A percentile compares a stretch with the other conserved stretches of the same genome.
Conservation (phyloP, 2,113 vertebrate species). For the Calyptomena viridis region DNA sequence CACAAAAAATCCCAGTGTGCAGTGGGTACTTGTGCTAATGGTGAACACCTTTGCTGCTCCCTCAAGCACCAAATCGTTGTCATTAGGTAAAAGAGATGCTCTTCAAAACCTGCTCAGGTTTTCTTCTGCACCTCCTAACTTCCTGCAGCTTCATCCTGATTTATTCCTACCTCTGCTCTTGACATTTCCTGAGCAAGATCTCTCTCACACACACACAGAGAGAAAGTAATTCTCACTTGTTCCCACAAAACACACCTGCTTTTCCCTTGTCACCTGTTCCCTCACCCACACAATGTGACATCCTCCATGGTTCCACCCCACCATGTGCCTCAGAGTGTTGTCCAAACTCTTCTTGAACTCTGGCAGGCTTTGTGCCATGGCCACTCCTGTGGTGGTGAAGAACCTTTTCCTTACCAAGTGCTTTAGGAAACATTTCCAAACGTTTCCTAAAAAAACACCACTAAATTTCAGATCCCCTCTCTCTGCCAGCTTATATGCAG, state of each 20-base stretch:
- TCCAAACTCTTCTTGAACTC: not conserved
- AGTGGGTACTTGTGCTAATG: not conserved
- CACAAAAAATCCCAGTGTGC: not conserved
- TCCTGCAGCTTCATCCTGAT: not conserved
- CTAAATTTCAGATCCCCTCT: not conserved
- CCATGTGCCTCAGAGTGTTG: not conserved
- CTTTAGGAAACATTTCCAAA: not conserved
- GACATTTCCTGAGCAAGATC: not conserved
- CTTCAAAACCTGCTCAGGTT: not conserved
- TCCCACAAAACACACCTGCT: not conserved
- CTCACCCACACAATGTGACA: not conserved
- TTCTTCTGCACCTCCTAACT: not conserved
- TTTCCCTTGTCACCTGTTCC: not conserved
- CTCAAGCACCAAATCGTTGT: not conserved
- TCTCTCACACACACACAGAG: no score
- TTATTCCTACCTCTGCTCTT: not conserved
- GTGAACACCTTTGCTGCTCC: not conserved
- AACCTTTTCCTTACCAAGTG: not conserved
- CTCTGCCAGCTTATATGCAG: not conserved
- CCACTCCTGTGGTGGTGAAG: not conserved
- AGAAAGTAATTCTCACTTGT: not conserved
- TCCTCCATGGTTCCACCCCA: not conserved
- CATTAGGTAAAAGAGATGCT: not conserved
- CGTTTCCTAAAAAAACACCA: not conserved
- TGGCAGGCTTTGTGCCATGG: not conserved